Base-by-base conservation (phyloP, 1,140 invertebrate species). In the Marisa cornuarietis region DNA sequence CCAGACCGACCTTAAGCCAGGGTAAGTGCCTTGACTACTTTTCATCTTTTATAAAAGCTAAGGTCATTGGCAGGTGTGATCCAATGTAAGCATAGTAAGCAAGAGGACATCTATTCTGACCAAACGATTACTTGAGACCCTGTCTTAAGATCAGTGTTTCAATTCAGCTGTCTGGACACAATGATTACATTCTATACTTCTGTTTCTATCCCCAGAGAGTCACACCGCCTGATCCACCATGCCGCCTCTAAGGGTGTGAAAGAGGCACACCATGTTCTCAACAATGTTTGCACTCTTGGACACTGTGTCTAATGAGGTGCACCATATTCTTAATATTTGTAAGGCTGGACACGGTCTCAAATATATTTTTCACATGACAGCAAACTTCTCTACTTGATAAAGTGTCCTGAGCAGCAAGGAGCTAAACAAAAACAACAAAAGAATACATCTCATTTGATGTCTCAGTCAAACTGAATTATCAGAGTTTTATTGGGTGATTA, bases 171-270 rank as follows among this genome's bases (percentile, higher is more conserved):
- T 76, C 31, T 80, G 61, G 24, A 49, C 22, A 18, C 69, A 13
- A 49, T 52, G 51, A 14, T 72, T 22, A 52, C 11, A 76, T 22
- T 11, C 24, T 66, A 54, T 63, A 42, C 14, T 63, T 81, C 68
- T 79, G 49, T 75, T 51, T 81, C 51, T 26, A 76, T 80, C 85
- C 85, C 31, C 82, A 91, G 91, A 14, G 90, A 91, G 71, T 89
- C 89, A 31, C 88, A 88, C 75, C 83, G 85, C 18, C 78, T 91
- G 76, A 89, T 92, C 71, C 83, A 87, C 54, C 88, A 91, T 80
- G 91, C 91, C 14, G 90, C 90, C 26, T 82, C 86, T 5, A 85
- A 90, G 79, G 91, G 90, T 18, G 88, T 91, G 16, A 82, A 89
- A 73, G 88, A 91, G 76, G 91, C 91, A 14, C 83, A 89, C 31